These are phyloP conservation scores for Alces alces DNA, from an alignment of 2,113 vertebrate species.

Conservation along the genomic window DNA sequence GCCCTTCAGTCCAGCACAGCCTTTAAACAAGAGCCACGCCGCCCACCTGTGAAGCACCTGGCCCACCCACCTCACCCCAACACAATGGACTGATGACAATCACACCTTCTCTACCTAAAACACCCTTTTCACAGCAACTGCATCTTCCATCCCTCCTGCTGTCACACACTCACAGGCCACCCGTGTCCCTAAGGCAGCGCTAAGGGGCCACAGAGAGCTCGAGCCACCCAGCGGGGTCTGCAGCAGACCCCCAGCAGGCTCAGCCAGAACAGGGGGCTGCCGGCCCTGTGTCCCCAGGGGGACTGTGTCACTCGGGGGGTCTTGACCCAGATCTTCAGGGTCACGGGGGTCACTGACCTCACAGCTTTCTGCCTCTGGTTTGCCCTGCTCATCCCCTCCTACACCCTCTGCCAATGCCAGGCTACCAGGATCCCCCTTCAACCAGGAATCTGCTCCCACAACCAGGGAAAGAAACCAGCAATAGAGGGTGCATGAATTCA, in stretches of 20 bases:
- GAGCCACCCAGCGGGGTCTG: background rate
- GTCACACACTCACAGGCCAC: fast-evolving
- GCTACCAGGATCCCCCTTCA: background rate
- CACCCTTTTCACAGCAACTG: background rate
- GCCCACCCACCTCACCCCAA: background rate
- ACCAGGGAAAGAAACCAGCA: background rate
- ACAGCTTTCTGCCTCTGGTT: fast-evolving
- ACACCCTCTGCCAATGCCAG: fast-evolving
- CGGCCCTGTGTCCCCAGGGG: background rate
- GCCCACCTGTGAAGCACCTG: background rate
- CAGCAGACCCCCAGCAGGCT: background rate
- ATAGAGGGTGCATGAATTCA: background rate
- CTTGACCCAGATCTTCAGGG: background rate
- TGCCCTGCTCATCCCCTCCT: background rate
- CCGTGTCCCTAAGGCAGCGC: background rate
- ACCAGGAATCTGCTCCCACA: background rate
- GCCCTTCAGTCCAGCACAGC: background rate
- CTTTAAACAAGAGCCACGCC: background rate
- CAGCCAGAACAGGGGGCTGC: background rate
- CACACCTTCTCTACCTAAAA: background rate
- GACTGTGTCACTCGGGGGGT: background rate
- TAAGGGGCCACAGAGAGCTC: background rate
- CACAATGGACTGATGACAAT: background rate
- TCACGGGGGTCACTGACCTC: fast-evolving
- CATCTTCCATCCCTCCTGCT: too few relatives aligned